Conservation (phyloP, 1,140 invertebrate species). For the Drosophila prosaltans region DNA sequence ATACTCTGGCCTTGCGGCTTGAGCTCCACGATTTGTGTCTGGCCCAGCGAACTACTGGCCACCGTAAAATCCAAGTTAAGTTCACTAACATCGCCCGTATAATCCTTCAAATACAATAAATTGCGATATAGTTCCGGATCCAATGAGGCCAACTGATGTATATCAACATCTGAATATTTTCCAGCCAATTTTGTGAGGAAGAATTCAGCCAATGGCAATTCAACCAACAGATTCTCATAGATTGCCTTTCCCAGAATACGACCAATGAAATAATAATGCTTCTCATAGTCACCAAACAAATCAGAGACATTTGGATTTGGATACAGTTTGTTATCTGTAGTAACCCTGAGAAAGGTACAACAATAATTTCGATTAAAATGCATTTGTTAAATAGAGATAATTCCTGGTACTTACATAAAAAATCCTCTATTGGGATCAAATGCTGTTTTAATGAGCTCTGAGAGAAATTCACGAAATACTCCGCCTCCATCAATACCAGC, state of each 20-base stretch:
- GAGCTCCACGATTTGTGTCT: conserved; percentile 94
- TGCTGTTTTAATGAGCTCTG: conserved; percentile 95
- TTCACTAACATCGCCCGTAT: conserved; percentile 90
- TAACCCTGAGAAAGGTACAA: conserved; percentile 85
- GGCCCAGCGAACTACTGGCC: conserved; percentile 94
- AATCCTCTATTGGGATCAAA: conserved; percentile 99
- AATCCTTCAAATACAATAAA: conserved; percentile 93
- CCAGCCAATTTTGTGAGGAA: conserved; percentile 94
- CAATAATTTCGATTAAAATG: neutral
- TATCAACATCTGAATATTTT: conserved; percentile 92
- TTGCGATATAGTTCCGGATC: conserved; percentile 97
- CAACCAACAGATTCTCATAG: conserved; percentile 97
- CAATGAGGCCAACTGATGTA: conserved; percentile 96
- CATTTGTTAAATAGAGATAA: too few relatives aligned
- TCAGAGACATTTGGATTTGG: conserved; percentile 96
- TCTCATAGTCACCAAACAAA: conserved; percentile 92
- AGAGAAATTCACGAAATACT: conserved; percentile 95
- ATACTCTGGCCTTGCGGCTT: conserved; percentile 95
- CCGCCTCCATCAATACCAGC: conserved; percentile 98
- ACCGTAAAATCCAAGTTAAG: conserved; percentile 97
- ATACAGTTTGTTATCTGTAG: conserved; percentile 96
- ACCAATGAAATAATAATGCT: conserved; percentile 98
- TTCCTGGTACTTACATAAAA: conserved; percentile 85
- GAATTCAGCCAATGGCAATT: conserved; percentile 96
- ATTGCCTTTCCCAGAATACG: conserved; percentile 97